Conservation (phyloP, 2,113 vertebrate species). For the Salvelinus namaycush region DNA sequence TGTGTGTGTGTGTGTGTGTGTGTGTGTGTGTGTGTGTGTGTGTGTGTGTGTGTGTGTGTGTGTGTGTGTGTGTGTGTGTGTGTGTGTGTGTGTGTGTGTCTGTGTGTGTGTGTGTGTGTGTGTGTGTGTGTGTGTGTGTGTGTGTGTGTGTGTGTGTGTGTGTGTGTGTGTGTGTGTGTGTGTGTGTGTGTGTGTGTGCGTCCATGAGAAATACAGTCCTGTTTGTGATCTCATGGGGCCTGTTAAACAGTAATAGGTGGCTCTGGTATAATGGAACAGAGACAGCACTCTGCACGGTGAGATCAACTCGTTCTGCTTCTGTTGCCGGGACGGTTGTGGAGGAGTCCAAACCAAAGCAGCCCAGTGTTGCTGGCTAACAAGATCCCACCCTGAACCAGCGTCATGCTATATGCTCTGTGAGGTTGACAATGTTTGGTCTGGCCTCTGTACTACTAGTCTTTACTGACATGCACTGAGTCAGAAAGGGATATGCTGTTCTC, state of each 20-base stretch:
- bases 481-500: background rate
- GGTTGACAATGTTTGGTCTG: conserved; percentile 35
- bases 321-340: too few species aligned
- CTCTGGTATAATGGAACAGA: conserved; percentile 62
- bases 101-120: background rate
- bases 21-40: too few species aligned
- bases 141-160: too few species aligned
- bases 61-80: too few species aligned
- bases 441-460: background rate
- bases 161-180: background rate
- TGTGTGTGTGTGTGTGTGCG: conserved; percentile 27
- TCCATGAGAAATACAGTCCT: conserved; percentile 17
- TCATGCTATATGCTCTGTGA: conserved; percentile 12
- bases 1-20: conserved; percentile 56
- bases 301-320: conserved; percentile 12
- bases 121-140: conserved; percentile 4
- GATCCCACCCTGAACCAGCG: conserved; percentile 25
- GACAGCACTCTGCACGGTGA: conserved; percentile 54
- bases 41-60: too few species aligned
- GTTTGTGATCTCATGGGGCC: conserved; percentile 66
- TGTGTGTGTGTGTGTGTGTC: too few species aligned
- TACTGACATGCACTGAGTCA: background rate
- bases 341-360: background rate
- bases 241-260: conserved; percentile 55
- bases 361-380: background rate